Percentiles rank a stretch among this genome's conserved stretches.
Conservation (phyloP, 2,797 vertebrate genomes). For the Sebastes jordani region DNA sequence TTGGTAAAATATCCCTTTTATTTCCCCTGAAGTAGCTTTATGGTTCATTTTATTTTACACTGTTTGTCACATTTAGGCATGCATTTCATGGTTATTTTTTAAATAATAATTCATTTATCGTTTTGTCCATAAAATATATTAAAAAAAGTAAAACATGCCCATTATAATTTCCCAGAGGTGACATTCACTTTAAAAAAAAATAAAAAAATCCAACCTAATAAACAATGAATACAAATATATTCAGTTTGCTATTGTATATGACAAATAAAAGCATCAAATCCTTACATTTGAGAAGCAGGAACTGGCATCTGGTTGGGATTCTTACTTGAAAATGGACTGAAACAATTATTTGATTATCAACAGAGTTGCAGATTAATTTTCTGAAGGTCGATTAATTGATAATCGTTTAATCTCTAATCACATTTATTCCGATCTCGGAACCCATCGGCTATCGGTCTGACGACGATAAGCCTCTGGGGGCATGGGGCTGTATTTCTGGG, state of each 20-base stretch:
- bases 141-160: too few relatives aligned
- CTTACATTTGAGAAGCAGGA: neutral
- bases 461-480: too few relatives aligned
- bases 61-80: neutral
- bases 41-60: neutral
- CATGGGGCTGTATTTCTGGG: too few relatives aligned
- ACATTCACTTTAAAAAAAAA: too few relatives aligned
- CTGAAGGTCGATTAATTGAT: neutral
- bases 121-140: too few relatives aligned
- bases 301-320: accelerated
- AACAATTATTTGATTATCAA: neutral
- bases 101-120: neutral
- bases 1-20: neutral
- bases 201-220: neutral
- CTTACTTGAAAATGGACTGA: neutral
- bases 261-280: neutral
- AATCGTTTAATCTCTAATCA: neutral
- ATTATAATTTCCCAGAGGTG: too few relatives aligned
- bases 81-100: neutral
- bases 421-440: neutral
- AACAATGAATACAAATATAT: neutral
- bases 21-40: neutral
- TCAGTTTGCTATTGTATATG: neutral
- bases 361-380: neutral
- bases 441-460: too few relatives aligned